Base-by-base conservation (phyloP, 2,113 vertebrate genomes). In the Cichladusa arquata region DNA sequence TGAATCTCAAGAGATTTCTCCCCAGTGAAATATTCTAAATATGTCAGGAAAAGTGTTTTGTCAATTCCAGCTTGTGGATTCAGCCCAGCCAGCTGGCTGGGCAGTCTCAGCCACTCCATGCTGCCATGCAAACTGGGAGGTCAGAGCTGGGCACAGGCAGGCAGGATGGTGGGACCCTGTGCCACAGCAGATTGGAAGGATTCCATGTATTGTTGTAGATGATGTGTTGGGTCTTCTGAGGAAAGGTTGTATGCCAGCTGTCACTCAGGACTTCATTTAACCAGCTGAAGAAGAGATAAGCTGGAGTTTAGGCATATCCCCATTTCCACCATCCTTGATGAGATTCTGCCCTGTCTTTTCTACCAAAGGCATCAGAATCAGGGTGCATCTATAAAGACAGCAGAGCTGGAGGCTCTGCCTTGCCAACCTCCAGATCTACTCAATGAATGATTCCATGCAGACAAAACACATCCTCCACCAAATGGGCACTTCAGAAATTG, bases 11-110 rank as follows among this genome's bases (percentile, higher is more conserved):
- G 96, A 96, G 96, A 89, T 81, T 97, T 94, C 93, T 96, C 87
- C 96, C 72, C 42, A 84, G 56, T 93, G 88, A 98, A 98, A 93
- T 97, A 98, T 98, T 97, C 95, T 92, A 98, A 97, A 96, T 97
- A 98, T 98, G 97, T 94, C 93, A 97, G 87, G 94, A 97, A 94
- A 97, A 97, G 96, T 96, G 93, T 97, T 96, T 97, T 86, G 60
- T 64, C 92, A 93, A 23, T 88, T 95, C 70, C 91, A 93, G 92
- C 67, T 87, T 97, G 96, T 95, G 94, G 94, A 88, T 95, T 96
- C 95, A 90, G 57, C 50, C 93, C 69, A 92, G 92, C 53, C 17
- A 97, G 83, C 69, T 88, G 86, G 73, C 76, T 94, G 92, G 79
- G 80, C 92, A 96, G 90, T 51, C 94, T 92, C 66, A 81, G 48